Conservation (phyloP, 2,797 vertebrate genomes). For the Coluber constrictor region DNA sequence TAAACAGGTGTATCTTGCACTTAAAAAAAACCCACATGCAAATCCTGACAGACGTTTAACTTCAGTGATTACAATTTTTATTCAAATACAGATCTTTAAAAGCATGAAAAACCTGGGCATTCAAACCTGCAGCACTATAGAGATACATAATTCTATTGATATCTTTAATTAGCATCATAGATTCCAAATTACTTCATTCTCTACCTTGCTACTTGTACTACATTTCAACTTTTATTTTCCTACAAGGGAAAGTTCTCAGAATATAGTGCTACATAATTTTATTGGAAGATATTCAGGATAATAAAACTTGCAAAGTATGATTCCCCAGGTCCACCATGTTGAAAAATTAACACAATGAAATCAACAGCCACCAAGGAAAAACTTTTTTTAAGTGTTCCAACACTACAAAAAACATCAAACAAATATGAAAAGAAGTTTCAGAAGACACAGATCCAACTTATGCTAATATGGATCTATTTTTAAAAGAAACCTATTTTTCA, state of each 20-base stretch:
- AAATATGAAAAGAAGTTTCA: neutral
- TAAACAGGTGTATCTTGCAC: neutral
- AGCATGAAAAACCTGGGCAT: neutral
- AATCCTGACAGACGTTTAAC: neutral
- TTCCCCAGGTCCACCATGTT: neutral
- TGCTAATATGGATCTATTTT: neutral
- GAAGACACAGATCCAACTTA: neutral
- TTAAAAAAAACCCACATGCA: neutral
- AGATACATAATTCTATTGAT: neutral
- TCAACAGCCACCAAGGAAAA: neutral
- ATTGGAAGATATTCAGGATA: neutral
- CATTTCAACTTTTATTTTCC: neutral
- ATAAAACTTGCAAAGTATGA: neutral
- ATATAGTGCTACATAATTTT: neutral
- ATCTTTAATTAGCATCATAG: neutral
- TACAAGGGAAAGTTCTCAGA: neutral
- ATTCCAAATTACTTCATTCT: neutral
- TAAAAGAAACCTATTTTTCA: rapidly evolving
- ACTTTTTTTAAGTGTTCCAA: neutral
- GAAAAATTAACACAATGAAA: neutral
- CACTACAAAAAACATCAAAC: neutral
- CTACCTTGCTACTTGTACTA: neutral
- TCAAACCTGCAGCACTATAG: neutral
- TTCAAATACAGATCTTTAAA: neutral
- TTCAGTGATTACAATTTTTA: neutral